Evolutionary conservation across 2,888 invertebrate genomes (phyloP).

Genomic region (Steinernema scapterisci): DNA sequence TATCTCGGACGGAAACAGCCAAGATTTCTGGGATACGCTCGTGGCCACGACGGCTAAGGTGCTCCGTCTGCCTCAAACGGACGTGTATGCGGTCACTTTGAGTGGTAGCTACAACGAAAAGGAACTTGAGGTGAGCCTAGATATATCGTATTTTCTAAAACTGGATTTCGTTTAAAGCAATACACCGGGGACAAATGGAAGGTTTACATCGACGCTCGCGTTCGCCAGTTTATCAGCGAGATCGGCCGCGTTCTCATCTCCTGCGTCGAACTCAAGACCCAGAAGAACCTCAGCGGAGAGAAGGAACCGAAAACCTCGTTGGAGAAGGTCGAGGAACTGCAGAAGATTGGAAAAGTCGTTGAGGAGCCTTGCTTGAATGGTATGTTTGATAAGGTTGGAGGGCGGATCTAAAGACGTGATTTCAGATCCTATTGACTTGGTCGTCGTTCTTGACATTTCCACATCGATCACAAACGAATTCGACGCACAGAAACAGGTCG

Average conservation of each 20-base stretch:
- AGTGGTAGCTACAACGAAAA: conserved; percentile 36
- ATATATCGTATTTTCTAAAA: background rate
- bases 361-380: conserved; percentile 10
- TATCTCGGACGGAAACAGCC: conserved; percentile 34
- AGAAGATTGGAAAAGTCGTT: conserved; percentile 27
- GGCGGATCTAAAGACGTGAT: background rate
- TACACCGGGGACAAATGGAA: conserved; percentile 42
- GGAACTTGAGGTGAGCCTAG: conserved; percentile 29
- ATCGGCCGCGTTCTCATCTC: conserved; percentile 29
- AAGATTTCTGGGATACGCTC: conserved; percentile 23
- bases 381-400: background rate
- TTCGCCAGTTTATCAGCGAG: conserved; percentile 42
- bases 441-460: conserved; percentile 43
- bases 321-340: conserved; percentile 37
- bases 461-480: conserved; percentile 41
- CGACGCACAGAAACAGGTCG: conserved; percentile 37
- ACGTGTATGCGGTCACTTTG: conserved; percentile 41
- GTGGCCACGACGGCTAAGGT: conserved; percentile 2
- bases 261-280: conserved; percentile 9
- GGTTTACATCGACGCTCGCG: conserved; percentile 44
- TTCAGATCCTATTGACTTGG: conserved; percentile 45
- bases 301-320: conserved; percentile 30
- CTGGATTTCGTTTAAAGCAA: background rate
- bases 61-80: conserved; percentile 30
- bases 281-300: conserved; percentile 16